phyloP scores from a whole-genome alignment of 2,797 vertebrate species.

The Iguana delicatissima region DNA sequence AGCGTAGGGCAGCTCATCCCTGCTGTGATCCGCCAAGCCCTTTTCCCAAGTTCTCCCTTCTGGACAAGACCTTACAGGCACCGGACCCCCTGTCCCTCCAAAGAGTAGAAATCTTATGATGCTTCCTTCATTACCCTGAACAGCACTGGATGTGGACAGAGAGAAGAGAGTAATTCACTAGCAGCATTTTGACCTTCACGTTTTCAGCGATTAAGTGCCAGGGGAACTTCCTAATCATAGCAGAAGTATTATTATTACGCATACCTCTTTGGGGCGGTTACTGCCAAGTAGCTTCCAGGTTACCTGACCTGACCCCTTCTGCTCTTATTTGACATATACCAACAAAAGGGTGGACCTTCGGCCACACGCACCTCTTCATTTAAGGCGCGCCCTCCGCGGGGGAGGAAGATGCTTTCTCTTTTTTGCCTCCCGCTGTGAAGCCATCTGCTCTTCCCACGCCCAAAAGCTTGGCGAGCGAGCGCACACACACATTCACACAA shows the following conservation, averaged over 20 bases:
- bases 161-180: too few relatives aligned
- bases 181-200: neutral
- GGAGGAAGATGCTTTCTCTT: neutral
- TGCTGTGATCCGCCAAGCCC: neutral
- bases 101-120: neutral
- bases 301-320: too few relatives aligned
- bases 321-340: neutral
- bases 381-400: neutral
- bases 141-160: neutral
- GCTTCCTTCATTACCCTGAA: neutral
- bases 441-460: slow-evolving; percentile 15
- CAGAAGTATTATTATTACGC: neutral
- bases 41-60: neutral
- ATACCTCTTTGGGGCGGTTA: neutral
- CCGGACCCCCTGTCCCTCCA: neutral
- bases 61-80: neutral
- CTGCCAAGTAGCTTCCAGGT: too few relatives aligned
- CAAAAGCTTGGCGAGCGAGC: neutral
- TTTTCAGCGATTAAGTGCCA: neutral
- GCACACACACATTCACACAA: neutral
- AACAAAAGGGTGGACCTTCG: neutral
- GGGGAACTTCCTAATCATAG: neutral
- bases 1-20: neutral
- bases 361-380: neutral
- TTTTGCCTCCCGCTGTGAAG: neutral